These are phyloP conservation scores for Metridium senile DNA, from an alignment of 92 coral and sea anemone species.

Conservation along the genomic window DNA sequence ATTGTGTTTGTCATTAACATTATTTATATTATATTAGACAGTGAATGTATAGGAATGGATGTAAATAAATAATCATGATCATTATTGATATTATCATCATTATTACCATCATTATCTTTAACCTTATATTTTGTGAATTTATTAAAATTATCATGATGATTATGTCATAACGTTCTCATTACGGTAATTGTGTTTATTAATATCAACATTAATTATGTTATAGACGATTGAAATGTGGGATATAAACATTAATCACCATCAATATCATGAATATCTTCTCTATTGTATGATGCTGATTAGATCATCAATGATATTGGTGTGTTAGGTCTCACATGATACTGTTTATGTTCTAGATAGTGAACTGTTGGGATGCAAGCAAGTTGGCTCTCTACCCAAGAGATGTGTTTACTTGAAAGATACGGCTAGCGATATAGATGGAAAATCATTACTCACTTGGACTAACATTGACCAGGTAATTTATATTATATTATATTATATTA, in stretches of 20 bases:
- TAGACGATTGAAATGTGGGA: too few relatives aligned
- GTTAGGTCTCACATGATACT: background rate
- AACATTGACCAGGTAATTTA: conserved; percentile 74
- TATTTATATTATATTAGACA: too few relatives aligned
- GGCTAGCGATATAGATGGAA: conserved; percentile 44
- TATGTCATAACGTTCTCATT: background rate
- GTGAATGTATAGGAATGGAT: too few relatives aligned
- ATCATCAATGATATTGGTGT: background rate
- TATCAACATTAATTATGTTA: too few relatives aligned
- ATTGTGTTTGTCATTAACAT: too few relatives aligned
- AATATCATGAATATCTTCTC: background rate
- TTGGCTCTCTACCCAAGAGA: conserved; percentile 80
- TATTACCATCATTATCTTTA: too few relatives aligned
- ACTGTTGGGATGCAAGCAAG: conserved; percentile 39
- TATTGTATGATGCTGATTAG: background rate
- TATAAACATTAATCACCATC: too few relatives aligned
- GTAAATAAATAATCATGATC: too few relatives aligned
- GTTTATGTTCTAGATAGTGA: conserved; percentile 30
- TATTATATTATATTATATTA: background rate
- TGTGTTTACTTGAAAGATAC: conserved; percentile 79
- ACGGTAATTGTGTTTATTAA: background rate
- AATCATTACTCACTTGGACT: conserved; percentile 59
- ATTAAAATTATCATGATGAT: background rate
- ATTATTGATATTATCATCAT: too few relatives aligned
- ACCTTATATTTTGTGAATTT: too few relatives aligned